Conservation (phyloP, 1,140 invertebrate genomes). For the Hycleus cichorii region DNA sequence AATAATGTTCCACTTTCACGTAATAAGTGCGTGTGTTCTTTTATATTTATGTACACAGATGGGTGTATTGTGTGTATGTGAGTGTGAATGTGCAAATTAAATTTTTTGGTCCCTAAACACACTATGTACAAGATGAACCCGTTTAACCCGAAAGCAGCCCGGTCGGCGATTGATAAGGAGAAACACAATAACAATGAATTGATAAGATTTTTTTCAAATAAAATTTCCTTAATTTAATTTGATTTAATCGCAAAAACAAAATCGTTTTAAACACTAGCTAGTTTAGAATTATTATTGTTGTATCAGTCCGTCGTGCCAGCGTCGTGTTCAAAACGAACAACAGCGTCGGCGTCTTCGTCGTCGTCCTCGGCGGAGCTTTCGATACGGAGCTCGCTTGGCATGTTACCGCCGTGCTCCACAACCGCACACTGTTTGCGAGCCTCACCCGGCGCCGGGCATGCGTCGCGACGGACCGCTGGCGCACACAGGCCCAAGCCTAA, state of each 20-base stretch:
- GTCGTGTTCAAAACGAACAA: conserved; percentile 7
- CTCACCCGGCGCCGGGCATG: conserved; percentile 25
- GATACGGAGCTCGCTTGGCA: conserved; percentile 33
- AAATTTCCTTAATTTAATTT: neutral
- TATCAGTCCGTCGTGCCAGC: conserved; percentile 8
- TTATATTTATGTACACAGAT: too few species aligned
- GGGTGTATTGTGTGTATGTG: neutral
- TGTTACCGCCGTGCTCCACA: conserved; percentile 36
- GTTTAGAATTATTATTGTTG: conserved; percentile 22
- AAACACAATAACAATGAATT: conserved; percentile 21
- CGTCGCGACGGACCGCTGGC: conserved; percentile 17
- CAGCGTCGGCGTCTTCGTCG: conserved; percentile 28
- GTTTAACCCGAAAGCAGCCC: conserved; percentile 35
- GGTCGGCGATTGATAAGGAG: conserved; percentile 23
- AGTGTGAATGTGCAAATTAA: neutral
- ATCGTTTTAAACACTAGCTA: conserved; percentile 18
- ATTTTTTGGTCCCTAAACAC: conserved; percentile 37
- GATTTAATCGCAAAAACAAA: conserved; percentile 9
- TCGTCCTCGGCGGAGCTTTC: conserved; percentile 32
- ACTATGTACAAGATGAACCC: conserved; percentile 38
- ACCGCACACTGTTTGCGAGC: conserved; percentile 35
- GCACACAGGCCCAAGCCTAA: conserved; percentile 17
- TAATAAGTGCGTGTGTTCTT: too few species aligned
- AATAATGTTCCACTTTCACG: too few species aligned
- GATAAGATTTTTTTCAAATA: conserved; percentile 3